These are phyloP conservation scores for Pseudomyrmex pallidus DNA, from an alignment of 1,140 invertebrate genomes.

Conservation along the genomic window DNA sequence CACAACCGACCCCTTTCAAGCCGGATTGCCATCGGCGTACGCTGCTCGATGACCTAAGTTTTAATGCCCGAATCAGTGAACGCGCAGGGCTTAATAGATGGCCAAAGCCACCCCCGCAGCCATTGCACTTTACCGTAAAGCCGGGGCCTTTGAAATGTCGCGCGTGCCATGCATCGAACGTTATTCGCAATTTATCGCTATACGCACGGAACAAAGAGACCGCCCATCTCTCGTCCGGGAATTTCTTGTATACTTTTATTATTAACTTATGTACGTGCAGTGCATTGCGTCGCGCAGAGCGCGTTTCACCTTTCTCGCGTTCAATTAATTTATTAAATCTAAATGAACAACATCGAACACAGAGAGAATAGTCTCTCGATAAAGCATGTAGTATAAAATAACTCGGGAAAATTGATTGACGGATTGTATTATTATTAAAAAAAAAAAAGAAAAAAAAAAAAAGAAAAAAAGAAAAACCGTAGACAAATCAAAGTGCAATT, in stretches of 20 bases:
- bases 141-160: conserved; percentile 60
- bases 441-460: too few species aligned
- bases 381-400: too few species aligned
- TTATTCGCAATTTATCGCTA: conserved; percentile 63
- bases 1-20: conserved; percentile 43
- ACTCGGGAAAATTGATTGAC: too few species aligned
- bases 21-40: conserved; percentile 22
- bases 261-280: conserved; percentile 18
- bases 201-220: conserved; percentile 54
- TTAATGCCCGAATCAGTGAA: conserved; percentile 72
- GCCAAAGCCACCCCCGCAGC: conserved; percentile 56
- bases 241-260: conserved; percentile 46
- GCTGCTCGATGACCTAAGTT: conserved; percentile 67
- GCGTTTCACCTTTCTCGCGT: neutral
- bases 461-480: too few species aligned
- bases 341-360: neutral
- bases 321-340: conserved; percentile 29
- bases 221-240: conserved; percentile 1
- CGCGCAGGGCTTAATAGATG: conserved; percentile 69
- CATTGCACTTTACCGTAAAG: conserved; percentile 59
- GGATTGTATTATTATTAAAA: too few species aligned
- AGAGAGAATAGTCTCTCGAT: too few species aligned
- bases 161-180: conserved; percentile 59
- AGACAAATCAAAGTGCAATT: too few species aligned
- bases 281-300: neutral